Conservation (phyloP, 53 echinoderm and acorn worm genomes). For the Henricia sp. region DNA sequence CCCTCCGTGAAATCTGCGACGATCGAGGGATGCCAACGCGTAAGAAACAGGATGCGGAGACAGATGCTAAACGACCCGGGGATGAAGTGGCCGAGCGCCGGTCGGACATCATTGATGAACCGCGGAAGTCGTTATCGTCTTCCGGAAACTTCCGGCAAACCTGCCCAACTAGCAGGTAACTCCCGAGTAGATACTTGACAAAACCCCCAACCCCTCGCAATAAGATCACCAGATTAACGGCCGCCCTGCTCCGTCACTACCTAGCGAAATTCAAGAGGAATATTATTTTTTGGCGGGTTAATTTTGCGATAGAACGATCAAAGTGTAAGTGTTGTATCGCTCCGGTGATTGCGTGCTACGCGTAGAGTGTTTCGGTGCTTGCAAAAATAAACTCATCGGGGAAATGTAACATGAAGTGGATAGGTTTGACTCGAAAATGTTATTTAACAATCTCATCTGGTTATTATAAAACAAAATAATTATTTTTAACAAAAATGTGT, state of each 20-base stretch:
- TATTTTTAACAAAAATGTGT: no score
- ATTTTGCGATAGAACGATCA: not conserved
- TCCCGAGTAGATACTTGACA: not conserved
- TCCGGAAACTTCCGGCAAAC: constrained; percentile 37
- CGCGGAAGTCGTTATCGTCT: constrained; percentile 42
- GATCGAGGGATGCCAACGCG: not conserved
- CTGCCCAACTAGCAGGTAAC: constrained; percentile 40
- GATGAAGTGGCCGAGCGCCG: constrained; percentile 29
- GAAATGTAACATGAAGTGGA: no score
- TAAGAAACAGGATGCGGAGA: constrained; percentile 4
- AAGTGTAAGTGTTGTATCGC: constrained; percentile 19
- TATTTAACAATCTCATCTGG: no score
- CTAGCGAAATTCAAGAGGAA: not conserved
- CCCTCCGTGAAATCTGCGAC: not conserved
- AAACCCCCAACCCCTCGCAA: not conserved
- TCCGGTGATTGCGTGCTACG: no score
- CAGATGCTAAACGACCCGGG: constrained; percentile 49
- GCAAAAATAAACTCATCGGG: no score
- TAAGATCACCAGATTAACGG: constrained; percentile 38
- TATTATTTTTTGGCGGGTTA: constrained; percentile 5
- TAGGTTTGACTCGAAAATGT: no score
- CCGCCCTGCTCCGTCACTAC: not conserved
- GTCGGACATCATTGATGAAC: constrained; percentile 52
- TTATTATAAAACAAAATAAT: no score
- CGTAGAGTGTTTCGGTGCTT: no score